These are phyloP conservation scores for Phoebastria nigripes DNA, from an alignment of 2,797 vertebrate species.

Conservation along the genomic window DNA sequence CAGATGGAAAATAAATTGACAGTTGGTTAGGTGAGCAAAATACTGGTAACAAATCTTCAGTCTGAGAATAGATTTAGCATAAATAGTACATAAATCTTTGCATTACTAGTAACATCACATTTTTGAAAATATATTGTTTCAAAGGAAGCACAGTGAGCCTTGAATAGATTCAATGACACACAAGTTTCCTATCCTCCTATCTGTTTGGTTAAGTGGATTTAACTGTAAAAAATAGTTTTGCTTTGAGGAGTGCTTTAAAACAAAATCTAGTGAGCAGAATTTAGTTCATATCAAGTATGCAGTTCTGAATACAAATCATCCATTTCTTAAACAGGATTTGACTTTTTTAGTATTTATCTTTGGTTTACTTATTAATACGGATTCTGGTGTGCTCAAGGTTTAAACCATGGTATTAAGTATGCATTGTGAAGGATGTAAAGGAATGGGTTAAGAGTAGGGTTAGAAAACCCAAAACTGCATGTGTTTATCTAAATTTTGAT, in stretches of 20 bases:
- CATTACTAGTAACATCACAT: not conserved
- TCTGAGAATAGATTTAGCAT: not conserved
- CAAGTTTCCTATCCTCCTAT: not conserved
- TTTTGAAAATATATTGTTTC: not conserved
- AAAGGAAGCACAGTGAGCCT: not conserved
- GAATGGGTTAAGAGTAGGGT: not conserved
- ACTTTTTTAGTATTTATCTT: not conserved
- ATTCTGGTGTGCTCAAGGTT: not conserved
- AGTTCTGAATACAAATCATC: not conserved
- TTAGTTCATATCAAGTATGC: not conserved
- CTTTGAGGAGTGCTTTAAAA: conserved; percentile 5
- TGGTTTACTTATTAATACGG: not conserved
- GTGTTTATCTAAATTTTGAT: not conserved
- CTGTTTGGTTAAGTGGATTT: not conserved
- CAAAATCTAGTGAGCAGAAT: not conserved
- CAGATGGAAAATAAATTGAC: not conserved
- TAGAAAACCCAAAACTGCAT: not conserved
- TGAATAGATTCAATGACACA: not conserved
- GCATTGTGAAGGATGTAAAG: not conserved
- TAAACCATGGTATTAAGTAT: not conserved
- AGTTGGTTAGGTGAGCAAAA: not conserved
- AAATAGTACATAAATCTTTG: not conserved
- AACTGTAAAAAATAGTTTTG: not conserved
- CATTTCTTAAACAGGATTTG: not conserved
- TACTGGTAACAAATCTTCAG: not conserved